These are phyloP conservation scores for Oconnorella tubifera DNA, from an alignment of 2,888 invertebrate species.

Conservation along the genomic window DNA sequence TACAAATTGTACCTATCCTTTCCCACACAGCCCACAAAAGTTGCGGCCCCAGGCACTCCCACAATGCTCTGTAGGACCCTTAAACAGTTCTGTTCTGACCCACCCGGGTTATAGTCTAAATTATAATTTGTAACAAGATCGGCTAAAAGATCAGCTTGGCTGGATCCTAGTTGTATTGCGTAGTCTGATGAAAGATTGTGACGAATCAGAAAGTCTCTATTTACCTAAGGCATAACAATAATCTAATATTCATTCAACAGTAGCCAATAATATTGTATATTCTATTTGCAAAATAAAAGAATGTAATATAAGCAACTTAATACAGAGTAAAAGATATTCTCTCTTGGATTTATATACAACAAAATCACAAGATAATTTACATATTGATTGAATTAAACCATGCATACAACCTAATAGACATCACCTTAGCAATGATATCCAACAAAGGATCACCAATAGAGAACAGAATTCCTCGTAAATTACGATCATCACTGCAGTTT, in stretches of 20 bases:
- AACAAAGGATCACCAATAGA: constrained; percentile 94
- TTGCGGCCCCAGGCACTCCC: constrained; percentile 71
- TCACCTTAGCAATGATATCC: constrained; percentile 75
- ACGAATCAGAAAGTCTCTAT: not conserved
- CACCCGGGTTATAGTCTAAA: constrained; percentile 77
- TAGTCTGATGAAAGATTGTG: not conserved
- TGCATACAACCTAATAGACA: too few species aligned
- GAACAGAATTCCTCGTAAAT: constrained; percentile 76
- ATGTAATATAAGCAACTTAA: too few species aligned
- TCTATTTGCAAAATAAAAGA: too few species aligned
- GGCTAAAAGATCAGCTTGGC: not conserved
- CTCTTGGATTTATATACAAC: too few species aligned
- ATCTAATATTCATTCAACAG: too few species aligned
- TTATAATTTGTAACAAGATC: not conserved
- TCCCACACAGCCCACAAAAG: constrained; percentile 93
- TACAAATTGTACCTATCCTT: constrained; percentile 68
- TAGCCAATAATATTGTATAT: too few species aligned
- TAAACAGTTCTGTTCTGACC: constrained; percentile 88
- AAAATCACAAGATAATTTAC: too few species aligned
- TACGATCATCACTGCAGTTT: too few species aligned
- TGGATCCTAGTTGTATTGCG: not conserved
- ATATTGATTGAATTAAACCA: too few species aligned
- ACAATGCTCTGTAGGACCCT: constrained; percentile 89
- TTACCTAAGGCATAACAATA: too few species aligned
- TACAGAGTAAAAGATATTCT: too few species aligned